These are phyloP conservation scores for Adelphocoris suturalis DNA, from an alignment of 2,888 invertebrate species.

Conservation along the genomic window DNA sequence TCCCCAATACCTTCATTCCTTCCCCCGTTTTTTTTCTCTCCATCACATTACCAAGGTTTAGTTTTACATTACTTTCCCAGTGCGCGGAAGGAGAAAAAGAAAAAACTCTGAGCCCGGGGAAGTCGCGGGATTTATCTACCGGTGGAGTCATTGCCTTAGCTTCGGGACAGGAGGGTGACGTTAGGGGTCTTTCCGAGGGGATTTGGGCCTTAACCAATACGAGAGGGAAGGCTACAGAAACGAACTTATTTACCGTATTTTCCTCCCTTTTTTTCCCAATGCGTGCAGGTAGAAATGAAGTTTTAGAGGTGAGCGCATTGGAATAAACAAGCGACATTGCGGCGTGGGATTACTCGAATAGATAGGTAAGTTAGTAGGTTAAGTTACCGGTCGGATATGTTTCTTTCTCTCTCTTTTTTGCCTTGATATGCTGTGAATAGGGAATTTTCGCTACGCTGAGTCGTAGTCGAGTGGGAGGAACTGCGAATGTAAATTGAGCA, in stretches of 20 bases:
- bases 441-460: no score
- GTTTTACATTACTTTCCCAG: constrained; percentile 28
- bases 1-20: not conserved
- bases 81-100: not conserved
- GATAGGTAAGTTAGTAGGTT: no score
- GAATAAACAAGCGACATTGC: constrained; percentile 14
- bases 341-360: not conserved
- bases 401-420: no score
- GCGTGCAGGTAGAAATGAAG: not conserved
- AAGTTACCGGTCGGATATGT: no score
- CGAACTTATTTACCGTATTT: not conserved
- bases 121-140: constrained; percentile 6
- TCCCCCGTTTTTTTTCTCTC: not conserved
- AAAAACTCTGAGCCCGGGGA: not conserved
- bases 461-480: no score
- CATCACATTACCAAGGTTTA: constrained; percentile 34
- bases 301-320: not conserved
- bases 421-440: no score
- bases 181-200: not conserved
- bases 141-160: constrained; percentile 6
- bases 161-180: not conserved
- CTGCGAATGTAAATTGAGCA: no score
- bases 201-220: not conserved
- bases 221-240: not conserved
- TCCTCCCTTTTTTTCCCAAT: not conserved